Evolutionary conservation across 1,140 invertebrate species (phyloP).

Genomic region (Rhagoletis pomonella): DNA sequence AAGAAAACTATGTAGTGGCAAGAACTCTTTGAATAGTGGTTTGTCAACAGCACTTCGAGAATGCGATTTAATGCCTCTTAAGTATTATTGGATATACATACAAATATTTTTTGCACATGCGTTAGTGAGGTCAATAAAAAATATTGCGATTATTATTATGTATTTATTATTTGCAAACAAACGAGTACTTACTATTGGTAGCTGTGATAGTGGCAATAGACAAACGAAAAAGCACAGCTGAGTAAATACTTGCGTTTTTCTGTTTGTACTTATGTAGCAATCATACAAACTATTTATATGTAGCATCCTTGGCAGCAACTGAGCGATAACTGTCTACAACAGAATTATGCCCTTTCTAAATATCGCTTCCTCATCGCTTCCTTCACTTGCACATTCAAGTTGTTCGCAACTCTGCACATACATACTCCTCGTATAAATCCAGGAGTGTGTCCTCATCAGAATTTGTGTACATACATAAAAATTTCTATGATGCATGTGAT

Average conservation of each 20-base stretch:
- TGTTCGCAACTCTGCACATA: neutral
- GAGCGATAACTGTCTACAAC: neutral
- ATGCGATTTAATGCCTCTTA: neutral
- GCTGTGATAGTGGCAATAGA: neutral
- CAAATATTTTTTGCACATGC: too few species aligned
- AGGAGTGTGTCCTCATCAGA: neutral
- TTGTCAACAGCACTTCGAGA: neutral
- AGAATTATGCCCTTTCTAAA: neutral
- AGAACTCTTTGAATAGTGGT: neutral
- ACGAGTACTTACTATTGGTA: neutral
- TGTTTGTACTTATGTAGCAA: neutral
- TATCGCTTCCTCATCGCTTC: neutral
- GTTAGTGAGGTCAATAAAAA: too few species aligned
- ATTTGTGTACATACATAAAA: conserved; percentile 19
- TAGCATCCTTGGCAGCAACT: too few species aligned
- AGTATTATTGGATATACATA: neutral
- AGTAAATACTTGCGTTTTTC: neutral
- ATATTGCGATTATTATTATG: too few species aligned
- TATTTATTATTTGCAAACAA: neutral
- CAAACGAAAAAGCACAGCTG: neutral
- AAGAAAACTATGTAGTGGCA: neutral
- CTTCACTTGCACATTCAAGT: neutral
- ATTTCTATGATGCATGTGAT: neutral
- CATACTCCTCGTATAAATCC: neutral
- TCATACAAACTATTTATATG: neutral